Percentiles rank a stretch among this genome's conserved stretches.
Evolutionary conservation across 2,888 invertebrate genomes (phyloP).

Genomic region (Eledone cirrhosa): DNA sequence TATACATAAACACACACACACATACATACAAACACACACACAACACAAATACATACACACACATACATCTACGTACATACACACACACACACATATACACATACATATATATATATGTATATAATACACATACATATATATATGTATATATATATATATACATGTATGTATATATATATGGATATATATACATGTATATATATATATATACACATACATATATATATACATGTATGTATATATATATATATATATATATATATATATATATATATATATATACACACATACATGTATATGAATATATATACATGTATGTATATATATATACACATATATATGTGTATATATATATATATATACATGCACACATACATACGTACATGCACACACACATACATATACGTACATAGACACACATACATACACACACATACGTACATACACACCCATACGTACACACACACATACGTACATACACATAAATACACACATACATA

Average conservation of each 20-base stretch:
- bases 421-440: neutral
- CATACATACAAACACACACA: no score
- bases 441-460: neutral
- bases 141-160: no score
- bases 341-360: neutral
- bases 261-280: constrained; percentile 13
- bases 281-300: neutral
- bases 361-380: neutral
- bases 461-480: neutral
- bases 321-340: neutral
- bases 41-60: no score
- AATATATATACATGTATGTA: neutral
- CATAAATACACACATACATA: neutral
- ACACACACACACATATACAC: no score
- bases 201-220: no score
- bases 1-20: no score
- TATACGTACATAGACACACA: neutral
- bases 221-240: neutral
- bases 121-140: no score
- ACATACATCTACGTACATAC: no score
- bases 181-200: no score
- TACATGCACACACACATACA: neutral
- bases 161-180: no score
- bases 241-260: neutral
- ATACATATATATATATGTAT: no score